Base-by-base conservation (phyloP, 2,888 invertebrate species). In the Cistogaster globosa region DNA sequence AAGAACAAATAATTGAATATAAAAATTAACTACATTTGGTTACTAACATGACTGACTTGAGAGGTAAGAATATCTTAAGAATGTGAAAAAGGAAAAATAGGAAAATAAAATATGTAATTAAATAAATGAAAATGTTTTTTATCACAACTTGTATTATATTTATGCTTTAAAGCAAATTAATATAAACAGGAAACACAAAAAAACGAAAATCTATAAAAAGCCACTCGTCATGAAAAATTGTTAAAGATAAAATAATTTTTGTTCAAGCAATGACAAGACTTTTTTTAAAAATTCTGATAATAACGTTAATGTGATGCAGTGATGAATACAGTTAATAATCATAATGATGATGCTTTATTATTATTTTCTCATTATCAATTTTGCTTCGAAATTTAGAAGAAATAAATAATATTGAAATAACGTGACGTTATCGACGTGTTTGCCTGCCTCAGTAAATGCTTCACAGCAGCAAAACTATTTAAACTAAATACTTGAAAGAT, bases 1-100 rank as follows among this genome's bases (percentile, higher is more conserved):
- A 51, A 51, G 42, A 45, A 45, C 11, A 60, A 55, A 62, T 22
- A 58, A 72, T 48, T 48, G 22, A 69, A 69, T 45, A 75, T 32
- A 42, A 22, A 67, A 67, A 80, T 80, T 74, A 74, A 72, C 79
- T 80, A 60, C 60, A 67, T 80, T 79, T 79, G 58, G 36, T 58
- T 65, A 36, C 62, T 74, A 38, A 26, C 65, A 76, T 51, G 45
- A 18, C 71, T 76, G 32, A 1, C 5, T 6, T n/a, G n/a, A 48
- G 12, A 48, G 12, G 45, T 3, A 48, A 48, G 16, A 48, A 16
- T n/a, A 45, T 63, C 12, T 45, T 20, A 22, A 65, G 22, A 22
- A 45, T 12, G 26, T 16, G 45, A 55, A 8, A 63, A 71, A 48
- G 32, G 32, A 45, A 48, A 16, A 16, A 4, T 48, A 14, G 12